phyloP scores from a whole-genome alignment of 2,888 invertebrate genomes.

The Chrysolina haemoptera region DNA sequence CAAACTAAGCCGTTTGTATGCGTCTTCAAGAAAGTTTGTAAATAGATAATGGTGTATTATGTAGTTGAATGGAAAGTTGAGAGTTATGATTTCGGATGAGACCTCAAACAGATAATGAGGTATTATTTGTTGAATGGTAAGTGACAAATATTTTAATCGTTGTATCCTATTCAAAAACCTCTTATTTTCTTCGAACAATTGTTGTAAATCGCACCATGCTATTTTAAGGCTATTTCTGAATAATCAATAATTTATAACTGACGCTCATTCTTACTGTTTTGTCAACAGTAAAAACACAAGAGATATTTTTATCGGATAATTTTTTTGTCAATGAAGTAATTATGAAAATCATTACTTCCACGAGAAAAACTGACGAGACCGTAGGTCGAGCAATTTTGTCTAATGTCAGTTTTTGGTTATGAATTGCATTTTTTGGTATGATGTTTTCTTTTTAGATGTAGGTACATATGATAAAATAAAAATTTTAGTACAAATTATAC shows the following conservation, averaged over 20 bases:
- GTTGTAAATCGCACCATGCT: not conserved
- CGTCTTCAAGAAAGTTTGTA: constrained; percentile 12
- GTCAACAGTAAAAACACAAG: too few species aligned
- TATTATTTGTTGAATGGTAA: constrained; percentile 41
- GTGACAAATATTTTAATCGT: constrained; percentile 35
- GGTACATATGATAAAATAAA: too few species aligned
- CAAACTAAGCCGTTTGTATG: constrained; percentile 17
- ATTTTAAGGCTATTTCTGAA: not conserved
- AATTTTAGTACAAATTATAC: too few species aligned
- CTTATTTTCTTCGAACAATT: not conserved
- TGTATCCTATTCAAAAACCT: constrained; percentile 9
- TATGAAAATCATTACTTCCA: too few species aligned
- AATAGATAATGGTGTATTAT: constrained; percentile 28
- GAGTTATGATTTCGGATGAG: not conserved
- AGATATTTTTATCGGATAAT: too few species aligned
- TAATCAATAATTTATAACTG: not conserved
- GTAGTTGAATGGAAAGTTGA: constrained; percentile 2
- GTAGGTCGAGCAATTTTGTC: too few species aligned
- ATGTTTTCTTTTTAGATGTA: too few species aligned
- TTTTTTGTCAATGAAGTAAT: not conserved
- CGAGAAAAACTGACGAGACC: too few species aligned
- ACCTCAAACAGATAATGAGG: constrained; percentile 37
- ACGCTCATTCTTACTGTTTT: too few species aligned
- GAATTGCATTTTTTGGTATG: too few species aligned
- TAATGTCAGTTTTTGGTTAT: too few species aligned